Conservation (phyloP, 2,888 invertebrate genomes). For the Lampropteryx suffumata region DNA sequence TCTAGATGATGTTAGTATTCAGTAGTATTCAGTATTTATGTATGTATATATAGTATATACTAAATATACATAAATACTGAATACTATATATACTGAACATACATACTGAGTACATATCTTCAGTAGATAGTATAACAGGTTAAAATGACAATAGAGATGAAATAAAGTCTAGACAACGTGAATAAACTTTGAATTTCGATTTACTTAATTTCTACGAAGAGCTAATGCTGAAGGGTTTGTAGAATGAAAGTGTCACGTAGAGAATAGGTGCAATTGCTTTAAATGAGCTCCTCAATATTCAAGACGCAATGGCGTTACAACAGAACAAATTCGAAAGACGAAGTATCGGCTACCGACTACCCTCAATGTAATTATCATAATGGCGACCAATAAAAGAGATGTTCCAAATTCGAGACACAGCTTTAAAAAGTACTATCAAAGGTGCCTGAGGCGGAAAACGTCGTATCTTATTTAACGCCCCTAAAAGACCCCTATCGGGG, state of each 20-base stretch:
- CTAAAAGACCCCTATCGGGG: slow-evolving; percentile 58
- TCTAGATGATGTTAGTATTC: too few species aligned
- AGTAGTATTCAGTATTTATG: too few species aligned
- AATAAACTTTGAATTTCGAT: slow-evolving; percentile 52
- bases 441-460: slow-evolving; percentile 77
- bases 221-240: slow-evolving; percentile 31
- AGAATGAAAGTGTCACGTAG: slow-evolving; percentile 74
- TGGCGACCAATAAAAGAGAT: slow-evolving; percentile 80
- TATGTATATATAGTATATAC: too few species aligned
- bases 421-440: slow-evolving; percentile 80
- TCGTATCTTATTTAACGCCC: slow-evolving; percentile 80
- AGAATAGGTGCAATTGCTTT: slow-evolving; percentile 76
- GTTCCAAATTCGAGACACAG: slow-evolving; percentile 77
- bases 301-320: slow-evolving; percentile 74
- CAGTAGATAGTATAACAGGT: slow-evolving; percentile 18
- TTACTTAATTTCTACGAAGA: slow-evolving; percentile 46
- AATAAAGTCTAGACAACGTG: slow-evolving; percentile 32
- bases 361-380: slow-evolving; percentile 82
- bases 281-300: slow-evolving; percentile 80
- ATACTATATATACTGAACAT: too few species aligned
- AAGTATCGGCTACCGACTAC: slow-evolving; percentile 74
- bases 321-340: slow-evolving; percentile 80
- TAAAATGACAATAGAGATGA: too few species aligned
- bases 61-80: too few species aligned
- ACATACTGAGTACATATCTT: too few species aligned